These are phyloP conservation scores for Trichogramma evanescens DNA, from an alignment of 2,888 invertebrate genomes.

Conservation along the genomic window DNA sequence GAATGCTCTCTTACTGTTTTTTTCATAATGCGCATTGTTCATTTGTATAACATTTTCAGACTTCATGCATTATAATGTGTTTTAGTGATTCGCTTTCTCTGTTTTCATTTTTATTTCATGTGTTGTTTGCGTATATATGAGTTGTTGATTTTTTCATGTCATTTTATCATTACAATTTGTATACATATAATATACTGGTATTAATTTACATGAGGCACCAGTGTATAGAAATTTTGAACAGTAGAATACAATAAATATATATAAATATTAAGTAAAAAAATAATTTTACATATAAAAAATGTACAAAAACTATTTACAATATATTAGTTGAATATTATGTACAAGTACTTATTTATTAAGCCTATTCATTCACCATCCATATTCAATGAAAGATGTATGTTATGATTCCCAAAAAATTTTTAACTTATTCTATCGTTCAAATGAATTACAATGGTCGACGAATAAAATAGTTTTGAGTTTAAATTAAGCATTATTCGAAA, in stretches of 20 bases:
- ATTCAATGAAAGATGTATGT: too few species aligned
- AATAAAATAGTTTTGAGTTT: too few species aligned
- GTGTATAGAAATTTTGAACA: slow-evolving; percentile 1
- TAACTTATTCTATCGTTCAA: too few species aligned
- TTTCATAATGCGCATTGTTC: too few species aligned
- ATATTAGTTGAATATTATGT: slow-evolving; percentile 4
- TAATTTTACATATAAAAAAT: slow-evolving; percentile 7
- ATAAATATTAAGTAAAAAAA: not conserved
- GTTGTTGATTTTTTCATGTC: not conserved
- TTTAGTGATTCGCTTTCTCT: not conserved
- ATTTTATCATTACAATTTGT: not conserved
- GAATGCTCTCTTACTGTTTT: not conserved
- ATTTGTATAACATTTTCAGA: too few species aligned
- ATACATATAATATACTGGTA: slow-evolving; percentile 12
- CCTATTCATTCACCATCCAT: not conserved
- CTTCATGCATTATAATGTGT: not conserved
- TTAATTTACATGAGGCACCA: slow-evolving; percentile 2
- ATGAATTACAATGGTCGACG: too few species aligned
- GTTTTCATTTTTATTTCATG: not conserved
- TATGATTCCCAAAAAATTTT: too few species aligned
- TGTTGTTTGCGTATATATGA: not conserved
- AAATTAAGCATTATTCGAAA: too few species aligned
- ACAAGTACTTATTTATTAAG: not conserved
- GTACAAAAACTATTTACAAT: slow-evolving; percentile 1
- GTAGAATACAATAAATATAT: not conserved